Evolutionary conservation across 2,113 vertebrate genomes (phyloP), one percentile per base, ranked within the genome.

Genomic region (Rhinoderma darwinii): DNA sequence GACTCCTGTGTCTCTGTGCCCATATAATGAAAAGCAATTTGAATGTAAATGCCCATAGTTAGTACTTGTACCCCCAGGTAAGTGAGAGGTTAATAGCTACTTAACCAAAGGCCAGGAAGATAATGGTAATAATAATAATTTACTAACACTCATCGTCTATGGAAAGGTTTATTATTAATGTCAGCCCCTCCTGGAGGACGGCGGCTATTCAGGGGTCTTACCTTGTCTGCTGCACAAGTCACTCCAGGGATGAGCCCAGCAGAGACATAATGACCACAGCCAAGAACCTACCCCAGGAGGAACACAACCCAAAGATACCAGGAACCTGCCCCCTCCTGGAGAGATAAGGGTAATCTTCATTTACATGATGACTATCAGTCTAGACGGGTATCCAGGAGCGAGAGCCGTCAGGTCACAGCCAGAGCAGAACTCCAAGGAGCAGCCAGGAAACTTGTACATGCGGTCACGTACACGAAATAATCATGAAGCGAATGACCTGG

Each of bases 21-120:
- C 32, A 41, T 73, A 41, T 73, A 75, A 44, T 75, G 41, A 27
- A 47, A 17, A 15, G 25, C 15, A 75, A 75, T 43, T 44, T 9
- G 41, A n/a, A n/a, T 74, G 72, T 10, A n/a, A 74, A 75, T 75
- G 39, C 25, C 11, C 4, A 7, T 15, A 27, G 27, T 27, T 75
- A 27, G 39, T 18, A 11, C 70, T 41, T 7, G n/a, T 43, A 15
- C 41, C 73, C 39, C 12, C 25, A 27, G 41, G 39, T 75, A 47
- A 44, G 73, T n/a, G 25, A 27, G 39, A 75, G 73, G 41, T 75
- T 75, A 75, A 75, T 44, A 75, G 73, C 73, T 75, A 27, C 73
- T 75, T 74, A 74, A 43, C 72, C 72, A 74, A 39, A 74, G 72
- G 72, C 37, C 72, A 43, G 44, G 39, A n/a, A n/a, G n/a, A n/a